These are phyloP conservation scores for Philaethria dido DNA, from an alignment of 2,888 invertebrate species.

Conservation along the genomic window DNA sequence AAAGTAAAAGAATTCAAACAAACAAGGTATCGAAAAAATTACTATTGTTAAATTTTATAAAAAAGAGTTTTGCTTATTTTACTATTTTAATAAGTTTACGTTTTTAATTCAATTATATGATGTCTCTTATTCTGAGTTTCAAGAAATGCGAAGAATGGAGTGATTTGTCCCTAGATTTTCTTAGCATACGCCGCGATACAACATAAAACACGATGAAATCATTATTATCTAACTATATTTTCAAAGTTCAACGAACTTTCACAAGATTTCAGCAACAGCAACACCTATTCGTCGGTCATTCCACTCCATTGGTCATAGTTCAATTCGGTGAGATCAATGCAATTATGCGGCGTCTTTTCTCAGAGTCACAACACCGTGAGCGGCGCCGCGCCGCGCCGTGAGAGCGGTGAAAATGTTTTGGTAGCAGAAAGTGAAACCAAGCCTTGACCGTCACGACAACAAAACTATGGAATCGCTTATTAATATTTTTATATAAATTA, in stretches of 20 bases:
- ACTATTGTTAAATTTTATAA: too few species aligned
- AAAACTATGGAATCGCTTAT: conserved; percentile 50
- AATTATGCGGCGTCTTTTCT: conserved; percentile 23
- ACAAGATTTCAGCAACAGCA: conserved; percentile 2
- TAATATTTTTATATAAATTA: neutral
- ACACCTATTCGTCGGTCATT: conserved; percentile 20
- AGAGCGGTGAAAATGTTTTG: conserved; percentile 76
- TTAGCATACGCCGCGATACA: too few species aligned
- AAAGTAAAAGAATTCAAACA: too few species aligned
- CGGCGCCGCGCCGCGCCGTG: conserved; percentile 47
- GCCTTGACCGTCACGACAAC: conserved; percentile 74
- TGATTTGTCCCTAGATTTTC: too few species aligned
- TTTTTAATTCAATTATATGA: too few species aligned
- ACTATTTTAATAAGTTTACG: too few species aligned
- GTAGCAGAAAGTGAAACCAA: conserved; percentile 77
- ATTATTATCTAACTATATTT: neutral
- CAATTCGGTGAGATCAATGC: conserved; percentile 19
- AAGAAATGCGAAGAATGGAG: too few species aligned
- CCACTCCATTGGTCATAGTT: conserved; percentile 26
- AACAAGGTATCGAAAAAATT: too few species aligned
- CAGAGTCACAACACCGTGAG: conserved; percentile 20
- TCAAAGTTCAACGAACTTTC: neutral
- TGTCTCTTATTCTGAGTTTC: too few species aligned
- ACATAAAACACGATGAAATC: too few species aligned
- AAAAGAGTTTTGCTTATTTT: too few species aligned